Evolutionary conservation across 2,113 vertebrate species (phyloP), one percentile per base, ranked within the genome.

Genomic region (Electrona antarctica): DNA sequence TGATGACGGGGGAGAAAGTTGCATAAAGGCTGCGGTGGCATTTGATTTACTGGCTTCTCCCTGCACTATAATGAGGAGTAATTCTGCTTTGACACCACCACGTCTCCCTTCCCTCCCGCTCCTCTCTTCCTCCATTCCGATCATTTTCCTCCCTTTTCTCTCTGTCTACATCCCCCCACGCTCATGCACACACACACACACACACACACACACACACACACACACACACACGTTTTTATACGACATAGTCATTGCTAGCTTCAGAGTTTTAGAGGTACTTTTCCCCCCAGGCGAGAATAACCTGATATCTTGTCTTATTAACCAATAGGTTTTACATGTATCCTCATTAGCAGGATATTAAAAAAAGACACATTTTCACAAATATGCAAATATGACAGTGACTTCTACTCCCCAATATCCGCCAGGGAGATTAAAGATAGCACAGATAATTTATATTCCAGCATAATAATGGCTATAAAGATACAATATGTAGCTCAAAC

Each of bases 11-110:
- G 73, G 74, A 76, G 84, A 80, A 71, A 81, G 87, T 85, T 87
- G 87, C 70, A 73, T 76, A 90, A 84, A 81, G 80, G 82, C 85
- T 61, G 79, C 85, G 59, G 73, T 74, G 77, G 77, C 83, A 71
- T 78, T 87, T 93, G 92, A 92, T 94, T 93, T 93, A 94, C 85
- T 92, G 85, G 87, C 84, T 85, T 85, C 89, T 86, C 79, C 76
- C 87, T 71, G 80, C 80, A 72, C 81, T 60, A 73, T 93, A 93
- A 94, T 92, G 92, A 93, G 90, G 85, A 91, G 90, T 92, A 92
- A 93, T 93, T 92, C 91, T 87, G 80, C 79, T 88, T 91, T 90
- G 90, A 91, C 89, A 90, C 77, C 80, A 71, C 75, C 67, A 75
- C 55, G 12, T 80, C 87, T 81, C 79, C 61, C 69, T 76, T 79